These are phyloP conservation scores for Sphaerodactylus townsendi DNA, from an alignment of 2,113 vertebrate species.

Conservation along the genomic window DNA sequence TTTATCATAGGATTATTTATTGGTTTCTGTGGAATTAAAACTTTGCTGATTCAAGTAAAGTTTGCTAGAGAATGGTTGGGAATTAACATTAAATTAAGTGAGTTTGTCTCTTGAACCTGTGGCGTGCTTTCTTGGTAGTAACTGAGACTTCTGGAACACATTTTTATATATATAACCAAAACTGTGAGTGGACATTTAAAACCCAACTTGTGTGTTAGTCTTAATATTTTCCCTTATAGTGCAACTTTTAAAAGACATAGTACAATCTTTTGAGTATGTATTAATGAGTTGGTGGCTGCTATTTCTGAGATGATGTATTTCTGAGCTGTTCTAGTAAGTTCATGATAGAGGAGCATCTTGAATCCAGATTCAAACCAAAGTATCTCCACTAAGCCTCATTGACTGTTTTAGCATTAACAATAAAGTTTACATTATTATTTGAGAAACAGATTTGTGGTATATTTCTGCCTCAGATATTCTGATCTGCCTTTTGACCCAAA, in stretches of 20 bases:
- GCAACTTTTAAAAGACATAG: not conserved
- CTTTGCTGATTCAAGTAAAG: not conserved
- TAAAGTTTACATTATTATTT: not conserved
- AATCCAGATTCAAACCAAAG: not conserved
- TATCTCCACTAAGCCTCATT: not conserved
- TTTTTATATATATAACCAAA: too few species aligned
- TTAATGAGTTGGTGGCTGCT: not conserved
- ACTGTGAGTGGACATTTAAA: too few species aligned
- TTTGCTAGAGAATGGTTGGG: not conserved
- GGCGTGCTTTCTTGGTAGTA: not conserved
- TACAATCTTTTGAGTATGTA: not conserved
- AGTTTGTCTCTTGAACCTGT: not conserved
- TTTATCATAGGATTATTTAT: not conserved
- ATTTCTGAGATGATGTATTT: not conserved
- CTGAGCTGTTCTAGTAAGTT: not conserved
- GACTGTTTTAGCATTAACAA: not conserved
- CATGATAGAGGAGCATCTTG: not conserved
- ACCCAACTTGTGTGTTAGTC: too few species aligned
- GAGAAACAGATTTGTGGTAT: not conserved
- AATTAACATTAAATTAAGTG: too few species aligned
- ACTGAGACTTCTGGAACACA: too few species aligned
- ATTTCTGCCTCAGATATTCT: not conserved
- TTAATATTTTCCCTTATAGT: not conserved
- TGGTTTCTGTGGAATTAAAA: not conserved
- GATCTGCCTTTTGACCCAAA: not conserved